Evolutionary conservation across 2,113 vertebrate genomes (phyloP).

Genomic region (Astur gentilis): DNA sequence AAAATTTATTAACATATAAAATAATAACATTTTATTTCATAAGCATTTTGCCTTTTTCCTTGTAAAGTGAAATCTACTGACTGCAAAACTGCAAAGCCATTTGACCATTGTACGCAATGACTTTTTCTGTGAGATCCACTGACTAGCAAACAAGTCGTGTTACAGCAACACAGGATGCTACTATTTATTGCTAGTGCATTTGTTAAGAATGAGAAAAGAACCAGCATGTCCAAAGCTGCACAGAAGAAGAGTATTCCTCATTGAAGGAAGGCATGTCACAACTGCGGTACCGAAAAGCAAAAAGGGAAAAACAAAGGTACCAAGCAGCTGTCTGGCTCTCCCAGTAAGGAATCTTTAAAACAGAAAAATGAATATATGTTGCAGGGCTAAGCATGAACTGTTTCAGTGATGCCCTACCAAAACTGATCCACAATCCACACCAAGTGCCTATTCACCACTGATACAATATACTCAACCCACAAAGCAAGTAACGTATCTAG

Average conservation of each 20-base stretch:
- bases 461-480: not conserved
- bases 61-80: not conserved
- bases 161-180: not conserved
- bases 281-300: not conserved
- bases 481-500: not conserved
- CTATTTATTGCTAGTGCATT: not conserved
- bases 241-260: not conserved
- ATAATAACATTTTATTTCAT: slow-evolving; percentile 47
- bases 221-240: not conserved
- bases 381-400: not conserved
- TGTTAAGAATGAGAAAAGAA: not conserved
- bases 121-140: not conserved
- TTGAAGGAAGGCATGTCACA: not conserved
- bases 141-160: not conserved
- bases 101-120: not conserved
- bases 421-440: not conserved
- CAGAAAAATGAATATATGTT: not conserved
- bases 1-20: not conserved
- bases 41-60: slow-evolving; percentile 24
- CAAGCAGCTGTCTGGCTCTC: not conserved
- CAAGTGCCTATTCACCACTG: not conserved
- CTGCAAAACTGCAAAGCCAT: not conserved
- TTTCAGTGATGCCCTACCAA: not conserved
- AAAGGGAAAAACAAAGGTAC: not conserved
- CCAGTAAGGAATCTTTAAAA: not conserved